Evolutionary conservation across 1,140 invertebrate genomes (phyloP).

Genomic region (Pogonomyrmex californicus): DNA sequence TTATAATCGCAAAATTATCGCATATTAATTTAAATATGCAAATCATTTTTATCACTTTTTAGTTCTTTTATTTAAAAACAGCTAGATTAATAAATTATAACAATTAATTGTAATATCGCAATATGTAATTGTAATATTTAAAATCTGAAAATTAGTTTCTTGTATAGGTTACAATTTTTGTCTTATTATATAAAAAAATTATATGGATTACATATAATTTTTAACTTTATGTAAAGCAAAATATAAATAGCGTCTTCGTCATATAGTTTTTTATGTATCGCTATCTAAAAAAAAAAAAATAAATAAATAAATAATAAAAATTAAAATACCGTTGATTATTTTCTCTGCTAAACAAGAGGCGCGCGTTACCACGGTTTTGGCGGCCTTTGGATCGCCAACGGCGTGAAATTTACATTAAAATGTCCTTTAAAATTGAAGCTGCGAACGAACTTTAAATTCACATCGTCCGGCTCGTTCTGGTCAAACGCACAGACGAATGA

Average conservation of each 20-base stretch:
- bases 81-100: constrained; percentile 20
- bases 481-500: constrained; percentile 32
- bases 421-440: constrained; percentile 51
- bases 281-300: background rate
- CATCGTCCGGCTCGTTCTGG: constrained; percentile 13
- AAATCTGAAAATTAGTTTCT: background rate
- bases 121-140: background rate
- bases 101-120: background rate
- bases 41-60: constrained; percentile 2
- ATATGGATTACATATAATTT: background rate
- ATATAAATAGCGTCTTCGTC: background rate
- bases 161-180: background rate
- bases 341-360: background rate
- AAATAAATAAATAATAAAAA: background rate
- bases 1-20: constrained; percentile 60
- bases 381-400: background rate
- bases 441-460: constrained; percentile 33
- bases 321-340: background rate
- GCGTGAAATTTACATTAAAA: constrained; percentile 51
- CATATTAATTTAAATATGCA: constrained; percentile 48
- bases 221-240: background rate
- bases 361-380: background rate
- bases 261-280: background rate
- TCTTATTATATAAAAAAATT: background rate
- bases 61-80: constrained; percentile 18